Conservation (phyloP, 2,888 invertebrate species). For the Tridacna gigas region DNA sequence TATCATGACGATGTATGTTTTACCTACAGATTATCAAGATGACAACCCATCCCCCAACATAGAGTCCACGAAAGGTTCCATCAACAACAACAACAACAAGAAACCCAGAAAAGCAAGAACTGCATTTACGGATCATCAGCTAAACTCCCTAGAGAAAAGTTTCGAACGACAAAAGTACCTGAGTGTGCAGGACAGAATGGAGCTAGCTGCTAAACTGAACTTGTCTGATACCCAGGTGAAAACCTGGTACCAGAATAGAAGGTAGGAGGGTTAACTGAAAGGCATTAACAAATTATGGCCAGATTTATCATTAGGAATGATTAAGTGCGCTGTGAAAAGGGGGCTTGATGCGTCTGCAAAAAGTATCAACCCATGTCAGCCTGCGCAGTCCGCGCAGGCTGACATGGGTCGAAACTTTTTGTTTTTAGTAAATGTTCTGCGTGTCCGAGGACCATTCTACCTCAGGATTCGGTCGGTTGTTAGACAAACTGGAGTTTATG, state of each 20-base stretch:
- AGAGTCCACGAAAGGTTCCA: conserved; percentile 16
- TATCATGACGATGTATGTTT: neutral
- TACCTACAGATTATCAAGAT: conserved; percentile 50
- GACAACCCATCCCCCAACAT: conserved; percentile 40
- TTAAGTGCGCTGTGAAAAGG: too few relatives aligned
- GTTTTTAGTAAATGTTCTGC: too few relatives aligned
- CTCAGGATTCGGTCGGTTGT: too few relatives aligned
- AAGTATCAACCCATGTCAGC: too few relatives aligned
- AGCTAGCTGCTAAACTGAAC: conserved; percentile 96
- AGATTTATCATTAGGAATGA: too few relatives aligned
- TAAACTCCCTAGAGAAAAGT: conserved; percentile 95
- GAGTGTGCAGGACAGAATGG: conserved; percentile 95
- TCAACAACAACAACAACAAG: conserved; percentile 86
- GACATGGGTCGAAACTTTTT: too few relatives aligned
- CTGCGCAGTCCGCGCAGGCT: too few relatives aligned
- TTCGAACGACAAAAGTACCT: conserved; percentile 97
- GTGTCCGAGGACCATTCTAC: too few relatives aligned
- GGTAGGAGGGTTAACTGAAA: conserved; percentile 86
- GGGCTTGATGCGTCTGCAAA: too few relatives aligned
- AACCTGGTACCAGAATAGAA: conserved; percentile 99
- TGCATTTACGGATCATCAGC: conserved; percentile 99
- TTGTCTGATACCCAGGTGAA: conserved; percentile 99
- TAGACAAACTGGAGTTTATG: too few relatives aligned
- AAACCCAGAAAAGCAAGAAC: conserved; percentile 98
- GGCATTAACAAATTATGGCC: too few relatives aligned